Evolutionary conservation across 2,888 invertebrate genomes (phyloP), one percentile per base, ranked within the genome.

Genomic region (Pegoplata infirma): DNA sequence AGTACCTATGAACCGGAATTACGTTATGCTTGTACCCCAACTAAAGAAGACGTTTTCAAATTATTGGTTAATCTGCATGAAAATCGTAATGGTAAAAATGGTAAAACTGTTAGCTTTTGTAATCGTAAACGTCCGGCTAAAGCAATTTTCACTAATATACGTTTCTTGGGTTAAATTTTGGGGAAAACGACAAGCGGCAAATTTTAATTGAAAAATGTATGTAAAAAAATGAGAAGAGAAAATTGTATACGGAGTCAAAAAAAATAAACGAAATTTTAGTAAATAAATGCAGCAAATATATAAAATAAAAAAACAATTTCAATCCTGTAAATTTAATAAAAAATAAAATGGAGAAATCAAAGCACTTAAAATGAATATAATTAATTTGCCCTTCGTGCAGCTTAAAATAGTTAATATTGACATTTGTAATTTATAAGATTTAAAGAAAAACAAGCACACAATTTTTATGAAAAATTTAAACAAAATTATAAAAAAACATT

Each of bases 71-170:
- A 92, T 47, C 87, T 93, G 5, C 93, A 93, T 84, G 92, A 92
- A 81, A 91, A 92, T 68, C 91, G 91, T 25, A 91, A 91, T 79
- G 93, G 92, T 1, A 89, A 89, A 81, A 87, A 88, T 69, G 88
- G 88, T 73, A 91, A 91, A 84, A 90, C 91, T n/a, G 91, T 93
- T 19, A 91, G 91, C 82, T 93, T 93, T 86, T 93, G 93, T 87
- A 93, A 93, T 85, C 90, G 92, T 73, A 91, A 91, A 82, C 90
- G 92, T 82, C 92, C 92, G 0, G 92, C 93, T 8, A 90, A 91
- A 74, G 89, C 91, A 5, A 91, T 93, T 53, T 92, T 92, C 83
- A 92, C 92, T 74, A 93, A 92, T 85, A 92, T 93, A 82, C 91
- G 93, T 28, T 93, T 92, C 85, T 86, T 93, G 80, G 93, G 93